Conservation (phyloP, 2,113 vertebrate species). For the Rallus limicola region DNA sequence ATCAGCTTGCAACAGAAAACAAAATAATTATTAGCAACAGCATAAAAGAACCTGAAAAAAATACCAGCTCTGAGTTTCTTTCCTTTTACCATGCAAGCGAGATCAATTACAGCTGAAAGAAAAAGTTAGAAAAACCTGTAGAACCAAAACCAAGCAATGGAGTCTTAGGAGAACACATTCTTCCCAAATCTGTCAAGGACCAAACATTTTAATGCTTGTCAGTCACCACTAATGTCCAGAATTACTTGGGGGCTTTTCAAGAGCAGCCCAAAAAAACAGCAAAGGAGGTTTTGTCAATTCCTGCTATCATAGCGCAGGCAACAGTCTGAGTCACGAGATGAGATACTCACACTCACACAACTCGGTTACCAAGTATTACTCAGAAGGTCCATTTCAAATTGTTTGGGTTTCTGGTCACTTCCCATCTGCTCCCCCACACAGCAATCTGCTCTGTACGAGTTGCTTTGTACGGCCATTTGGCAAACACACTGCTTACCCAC, state of each 20-base stretch:
- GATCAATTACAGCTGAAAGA: constrained; percentile 54
- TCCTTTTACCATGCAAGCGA: constrained; percentile 35
- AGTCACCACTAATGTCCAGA: not conserved
- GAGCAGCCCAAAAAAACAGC: not conserved
- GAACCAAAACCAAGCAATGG: not conserved
- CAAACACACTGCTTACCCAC: not conserved
- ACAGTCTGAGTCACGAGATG: not conserved
- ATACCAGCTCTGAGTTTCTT: not conserved
- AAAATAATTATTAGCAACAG: not conserved
- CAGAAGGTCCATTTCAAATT: not conserved
- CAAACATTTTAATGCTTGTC: not conserved
- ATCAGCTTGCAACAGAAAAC: not conserved
- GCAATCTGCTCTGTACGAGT: not conserved
- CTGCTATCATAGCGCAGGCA: not conserved
- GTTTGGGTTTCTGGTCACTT: not conserved
- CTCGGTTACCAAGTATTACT: not conserved
- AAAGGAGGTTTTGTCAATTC: not conserved
- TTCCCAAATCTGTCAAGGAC: constrained; percentile 47
- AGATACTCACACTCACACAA: not conserved
- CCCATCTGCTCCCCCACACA: not conserved
- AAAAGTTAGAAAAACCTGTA: constrained; percentile 55
- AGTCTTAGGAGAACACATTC: constrained; percentile 1
- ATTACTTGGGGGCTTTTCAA: not conserved
- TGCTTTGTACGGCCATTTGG: not conserved
- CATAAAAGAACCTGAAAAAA: not conserved